Evolutionary conservation across 2,888 invertebrate species (phyloP).

Genomic region (Drosophila yooni): DNA sequence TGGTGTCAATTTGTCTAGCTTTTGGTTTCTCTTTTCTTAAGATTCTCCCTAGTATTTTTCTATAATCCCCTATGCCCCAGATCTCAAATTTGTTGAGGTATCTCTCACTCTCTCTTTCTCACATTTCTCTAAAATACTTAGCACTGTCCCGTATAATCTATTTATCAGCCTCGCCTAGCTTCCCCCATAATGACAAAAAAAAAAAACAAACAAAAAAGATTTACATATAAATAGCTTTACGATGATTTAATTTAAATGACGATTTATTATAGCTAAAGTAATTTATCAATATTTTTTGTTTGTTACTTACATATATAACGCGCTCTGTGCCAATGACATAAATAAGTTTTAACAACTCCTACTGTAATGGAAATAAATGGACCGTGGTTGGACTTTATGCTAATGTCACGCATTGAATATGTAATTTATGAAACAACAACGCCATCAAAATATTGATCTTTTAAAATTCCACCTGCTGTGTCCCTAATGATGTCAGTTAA

Average conservation of each 20-base stretch:
- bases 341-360: slow-evolving; percentile 69
- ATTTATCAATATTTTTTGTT: slow-evolving; percentile 57
- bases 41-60: background rate
- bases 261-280: slow-evolving; percentile 61
- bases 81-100: background rate
- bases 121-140: background rate
- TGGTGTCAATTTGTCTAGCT: slow-evolving; percentile 3
- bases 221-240: slow-evolving; percentile 55
- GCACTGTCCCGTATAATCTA: background rate
- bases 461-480: slow-evolving; percentile 74
- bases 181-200: slow-evolving; percentile 22
- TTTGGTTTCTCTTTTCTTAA: background rate
- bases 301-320: slow-evolving; percentile 39
- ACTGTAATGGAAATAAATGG: slow-evolving; percentile 42
- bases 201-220: slow-evolving; percentile 15
- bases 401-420: slow-evolving; percentile 62
- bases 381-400: slow-evolving; percentile 48
- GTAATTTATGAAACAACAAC: slow-evolving; percentile 56
- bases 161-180: slow-evolving; percentile 8
- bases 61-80: slow-evolving; percentile 10
- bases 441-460: slow-evolving; percentile 41
- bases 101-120: background rate
- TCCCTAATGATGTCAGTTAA: slow-evolving; percentile 70
- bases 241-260: slow-evolving; percentile 63
- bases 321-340: slow-evolving; percentile 48